Percentiles rank a stretch among this genome's conserved stretches.
These are phyloP conservation scores for Monopterus albus DNA, from an alignment of 2,113 vertebrate genomes.

Conservation along the genomic window DNA sequence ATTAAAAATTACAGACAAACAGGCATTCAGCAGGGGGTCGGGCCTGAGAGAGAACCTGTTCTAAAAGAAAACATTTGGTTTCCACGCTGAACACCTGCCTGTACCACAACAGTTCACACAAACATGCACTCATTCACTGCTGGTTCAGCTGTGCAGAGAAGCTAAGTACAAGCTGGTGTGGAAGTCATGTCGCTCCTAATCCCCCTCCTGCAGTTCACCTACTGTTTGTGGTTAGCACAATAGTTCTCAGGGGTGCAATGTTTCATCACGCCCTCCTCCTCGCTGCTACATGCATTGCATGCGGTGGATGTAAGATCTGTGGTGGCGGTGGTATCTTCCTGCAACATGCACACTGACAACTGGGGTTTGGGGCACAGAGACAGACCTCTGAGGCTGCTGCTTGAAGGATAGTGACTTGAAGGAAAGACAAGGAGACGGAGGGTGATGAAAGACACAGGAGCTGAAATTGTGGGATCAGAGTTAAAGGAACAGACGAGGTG, in stretches of 20 bases:
- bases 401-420: not conserved
- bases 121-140: too few relatives aligned
- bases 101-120: not conserved
- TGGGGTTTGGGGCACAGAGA: constrained; percentile 6
- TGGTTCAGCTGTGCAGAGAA: constrained; percentile 10
- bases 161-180: constrained; percentile 29
- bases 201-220: constrained; percentile 46
- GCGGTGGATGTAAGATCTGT: constrained; percentile 28
- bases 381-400: not conserved
- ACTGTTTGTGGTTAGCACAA: constrained; percentile 52
- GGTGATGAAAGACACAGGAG: not conserved
- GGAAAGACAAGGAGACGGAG: not conserved
- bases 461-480: constrained; percentile 15
- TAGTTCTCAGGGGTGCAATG: constrained; percentile 43
- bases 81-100: constrained; percentile 20
- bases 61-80: not conserved
- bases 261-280: constrained; percentile 28
- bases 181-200: constrained; percentile 52
- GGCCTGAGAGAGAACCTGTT: not conserved
- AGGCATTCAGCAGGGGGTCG: not conserved
- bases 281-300: constrained; percentile 2
- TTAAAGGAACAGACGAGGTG: constrained; percentile 4
- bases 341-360: not conserved
- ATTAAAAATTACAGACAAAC: not conserved
- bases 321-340: constrained; percentile 1